phyloP scores from a whole-genome alignment of 53 echinoderm and acorn worm species.

The Crossaster papposus region DNA sequence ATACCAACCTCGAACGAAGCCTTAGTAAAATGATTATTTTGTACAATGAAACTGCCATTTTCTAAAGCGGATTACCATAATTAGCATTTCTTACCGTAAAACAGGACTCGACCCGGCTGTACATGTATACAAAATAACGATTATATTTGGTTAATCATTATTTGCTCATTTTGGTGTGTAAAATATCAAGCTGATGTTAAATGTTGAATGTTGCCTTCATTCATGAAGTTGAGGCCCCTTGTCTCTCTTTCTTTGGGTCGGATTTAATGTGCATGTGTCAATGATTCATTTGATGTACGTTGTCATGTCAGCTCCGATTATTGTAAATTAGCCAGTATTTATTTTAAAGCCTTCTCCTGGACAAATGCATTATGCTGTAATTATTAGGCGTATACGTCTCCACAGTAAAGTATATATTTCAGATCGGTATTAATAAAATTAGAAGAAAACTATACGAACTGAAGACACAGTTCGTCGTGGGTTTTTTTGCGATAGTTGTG shows the following conservation, averaged over 20 bases:
- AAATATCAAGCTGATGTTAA: too few species aligned
- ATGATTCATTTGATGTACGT: neutral
- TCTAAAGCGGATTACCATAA: too few species aligned
- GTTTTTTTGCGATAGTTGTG: neutral
- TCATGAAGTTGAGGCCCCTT: too few species aligned
- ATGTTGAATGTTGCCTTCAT: too few species aligned
- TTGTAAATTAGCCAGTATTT: neutral
- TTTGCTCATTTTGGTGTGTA: too few species aligned
- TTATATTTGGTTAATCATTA: too few species aligned
- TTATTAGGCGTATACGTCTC: neutral
- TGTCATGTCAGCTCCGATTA: neutral
- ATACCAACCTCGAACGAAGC: too few species aligned
- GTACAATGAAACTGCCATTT: too few species aligned
- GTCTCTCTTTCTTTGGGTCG: neutral
- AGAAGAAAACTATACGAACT: neutral
- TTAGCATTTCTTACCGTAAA: too few species aligned
- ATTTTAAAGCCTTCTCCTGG: neutral
- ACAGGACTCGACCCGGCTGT: too few species aligned
- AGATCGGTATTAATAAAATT: neutral
- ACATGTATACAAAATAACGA: too few species aligned
- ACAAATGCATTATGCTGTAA: neutral
- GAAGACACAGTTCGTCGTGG: neutral
- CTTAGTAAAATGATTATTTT: neutral
- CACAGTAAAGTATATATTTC: neutral
- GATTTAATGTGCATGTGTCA: neutral